Conservation (phyloP, 2,797 vertebrate genomes). For the Peromyscus eremicus region DNA sequence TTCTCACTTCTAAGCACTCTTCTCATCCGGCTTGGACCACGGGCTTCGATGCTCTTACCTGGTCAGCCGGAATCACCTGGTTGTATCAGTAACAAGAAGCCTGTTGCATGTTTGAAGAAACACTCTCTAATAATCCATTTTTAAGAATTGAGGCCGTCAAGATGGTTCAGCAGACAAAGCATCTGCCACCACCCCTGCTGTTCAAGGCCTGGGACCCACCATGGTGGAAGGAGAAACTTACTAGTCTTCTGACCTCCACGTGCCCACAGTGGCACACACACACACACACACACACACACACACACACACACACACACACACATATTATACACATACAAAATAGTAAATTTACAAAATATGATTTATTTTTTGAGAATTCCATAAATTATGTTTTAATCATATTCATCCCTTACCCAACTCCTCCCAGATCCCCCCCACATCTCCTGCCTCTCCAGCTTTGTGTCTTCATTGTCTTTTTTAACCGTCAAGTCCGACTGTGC, state of each 20-base stretch:
- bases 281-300: too few relatives aligned
- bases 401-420: too few relatives aligned
- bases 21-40: neutral
- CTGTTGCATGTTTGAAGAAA: neutral
- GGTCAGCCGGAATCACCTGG: neutral
- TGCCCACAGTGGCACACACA: neutral
- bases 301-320: too few relatives aligned
- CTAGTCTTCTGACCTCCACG: neutral
- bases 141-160: neutral
- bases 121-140: neutral
- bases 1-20: neutral
- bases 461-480: neutral
- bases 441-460: neutral
- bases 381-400: neutral
- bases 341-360: neutral
- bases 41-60: neutral
- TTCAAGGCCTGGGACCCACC: neutral
- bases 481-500: neutral
- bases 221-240: neutral
- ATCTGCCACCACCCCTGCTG: neutral
- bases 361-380: neutral
- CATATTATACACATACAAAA: neutral
- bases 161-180: neutral
- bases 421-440: neutral
- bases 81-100: conserved; percentile 30